Evolutionary conservation across 2,888 invertebrate genomes (phyloP), one percentile per base, ranked within the genome.

Genomic region (Synergus itoensis): DNA sequence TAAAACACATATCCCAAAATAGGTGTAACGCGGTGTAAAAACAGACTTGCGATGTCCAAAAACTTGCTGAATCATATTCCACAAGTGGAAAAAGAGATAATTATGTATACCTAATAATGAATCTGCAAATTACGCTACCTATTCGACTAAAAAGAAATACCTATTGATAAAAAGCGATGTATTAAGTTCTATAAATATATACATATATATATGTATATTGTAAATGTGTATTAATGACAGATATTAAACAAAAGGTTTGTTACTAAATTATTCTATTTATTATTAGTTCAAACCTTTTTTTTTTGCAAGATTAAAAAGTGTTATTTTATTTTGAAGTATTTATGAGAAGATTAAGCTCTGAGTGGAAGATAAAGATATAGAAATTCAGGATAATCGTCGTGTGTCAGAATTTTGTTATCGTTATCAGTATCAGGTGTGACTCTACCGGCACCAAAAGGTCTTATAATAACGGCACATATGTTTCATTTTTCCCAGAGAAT

Each of bases 171-270:
- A 85, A 88, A 87, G 85, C 87, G 87, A 87, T 88, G 87, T 86
- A 88, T 88, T 88, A 88, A 86, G 88, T 91, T 89, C 88, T 87
- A 86, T 83, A 78, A 84, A 88, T 83, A 86, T 86, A 85, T 86
- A 87, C 84, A 84, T 85, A 86, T 82, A 77, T 86, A 85, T 86
- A 89, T 91, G 90, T 91, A 91, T 91, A 91, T 91, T 91, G 90
- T 91, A 91, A 91, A 91, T 91, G 91, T 89, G 88, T 92, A 92
- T 89, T 88, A 86, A 90, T 88, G 87, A 91, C 88, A 89, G 87
- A 88, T 88, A 92, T 90, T 91, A 90, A 92, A 92, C 57, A 88
- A 88, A 89, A 89, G 88, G 89, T 92, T 92, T 92, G 92, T 92
- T 92, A 92, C 89, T 88, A 90, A 88, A 84, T 65, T 62, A 62